Evolutionary conservation across 2,888 invertebrate genomes (phyloP).

Genomic region (Cataglyphis cursor): DNA sequence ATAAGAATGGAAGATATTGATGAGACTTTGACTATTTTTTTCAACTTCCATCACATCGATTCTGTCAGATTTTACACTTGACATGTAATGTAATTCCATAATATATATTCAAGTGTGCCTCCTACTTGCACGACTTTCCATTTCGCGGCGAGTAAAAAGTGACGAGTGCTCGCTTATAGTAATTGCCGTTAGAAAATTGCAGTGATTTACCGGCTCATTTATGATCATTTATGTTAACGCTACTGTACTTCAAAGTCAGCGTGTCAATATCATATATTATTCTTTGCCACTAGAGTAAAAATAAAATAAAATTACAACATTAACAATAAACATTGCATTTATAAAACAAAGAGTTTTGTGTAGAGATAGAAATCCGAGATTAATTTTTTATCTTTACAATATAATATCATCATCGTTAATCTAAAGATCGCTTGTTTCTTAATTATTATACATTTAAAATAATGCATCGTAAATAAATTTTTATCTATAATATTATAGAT

Average conservation of each 20-base stretch:
- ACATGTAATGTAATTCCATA: constrained; percentile 46
- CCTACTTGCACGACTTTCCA: constrained; percentile 69
- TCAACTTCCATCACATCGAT: background rate
- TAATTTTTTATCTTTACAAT: background rate
- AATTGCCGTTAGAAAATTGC: constrained; percentile 53
- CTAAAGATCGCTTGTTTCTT: background rate
- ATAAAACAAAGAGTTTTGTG: background rate
- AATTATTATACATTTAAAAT: background rate
- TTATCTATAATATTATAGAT: background rate
- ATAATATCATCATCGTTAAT: background rate
- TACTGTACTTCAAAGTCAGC: constrained; percentile 1
- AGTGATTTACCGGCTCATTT: constrained; percentile 42
- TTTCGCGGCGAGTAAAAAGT: constrained; percentile 57
- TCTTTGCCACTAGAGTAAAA: background rate
- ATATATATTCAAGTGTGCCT: constrained; percentile 47
- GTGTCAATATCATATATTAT: background rate
- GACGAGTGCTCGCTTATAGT: constrained; percentile 45
- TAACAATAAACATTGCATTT: background rate
- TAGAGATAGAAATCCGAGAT: background rate
- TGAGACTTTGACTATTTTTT: background rate
- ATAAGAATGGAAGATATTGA: background rate
- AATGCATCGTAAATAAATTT: background rate
- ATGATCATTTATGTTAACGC: constrained; percentile 13
- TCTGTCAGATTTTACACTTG: background rate
- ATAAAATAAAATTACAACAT: background rate